A percentile compares a stretch with the other conserved stretches of the same genome.
These are phyloP conservation scores for Florisuga fusca DNA, from an alignment of 2,797 vertebrate genomes.

Conservation along the genomic window DNA sequence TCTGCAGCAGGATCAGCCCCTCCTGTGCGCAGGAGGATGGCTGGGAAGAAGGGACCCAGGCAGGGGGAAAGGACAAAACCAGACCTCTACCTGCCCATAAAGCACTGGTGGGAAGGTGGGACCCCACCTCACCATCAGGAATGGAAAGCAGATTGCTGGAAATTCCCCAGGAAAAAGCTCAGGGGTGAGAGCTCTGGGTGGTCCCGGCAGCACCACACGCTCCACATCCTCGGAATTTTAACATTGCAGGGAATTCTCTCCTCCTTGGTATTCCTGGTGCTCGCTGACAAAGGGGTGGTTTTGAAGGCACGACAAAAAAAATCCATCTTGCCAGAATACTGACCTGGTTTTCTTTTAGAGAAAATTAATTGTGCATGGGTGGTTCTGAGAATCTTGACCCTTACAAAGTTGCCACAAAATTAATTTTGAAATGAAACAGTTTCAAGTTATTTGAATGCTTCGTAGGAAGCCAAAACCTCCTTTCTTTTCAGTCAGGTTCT, in stretches of 20 bases:
- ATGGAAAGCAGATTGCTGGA: neutral
- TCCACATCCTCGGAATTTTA: accelerated
- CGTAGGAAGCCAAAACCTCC: neutral
- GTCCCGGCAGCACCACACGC: neutral
- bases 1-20: neutral
- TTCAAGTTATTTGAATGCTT: neutral
- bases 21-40: neutral
- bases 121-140: neutral
- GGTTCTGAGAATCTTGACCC: neutral
- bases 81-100: no score
- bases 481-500: neutral
- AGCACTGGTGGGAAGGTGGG: no score
- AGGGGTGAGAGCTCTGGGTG: accelerated
- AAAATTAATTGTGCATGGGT: neutral
- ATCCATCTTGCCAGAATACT: neutral
- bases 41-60: no score
- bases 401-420: neutral
- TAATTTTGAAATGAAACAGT: neutral
- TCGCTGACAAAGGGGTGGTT: neutral
- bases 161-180: neutral
- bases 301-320: neutral
- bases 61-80: no score
- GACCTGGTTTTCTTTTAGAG: neutral
- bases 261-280: neutral
- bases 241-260: neutral